Base-by-base conservation (phyloP, 2,888 invertebrate species). In the Cantharis rufa region DNA sequence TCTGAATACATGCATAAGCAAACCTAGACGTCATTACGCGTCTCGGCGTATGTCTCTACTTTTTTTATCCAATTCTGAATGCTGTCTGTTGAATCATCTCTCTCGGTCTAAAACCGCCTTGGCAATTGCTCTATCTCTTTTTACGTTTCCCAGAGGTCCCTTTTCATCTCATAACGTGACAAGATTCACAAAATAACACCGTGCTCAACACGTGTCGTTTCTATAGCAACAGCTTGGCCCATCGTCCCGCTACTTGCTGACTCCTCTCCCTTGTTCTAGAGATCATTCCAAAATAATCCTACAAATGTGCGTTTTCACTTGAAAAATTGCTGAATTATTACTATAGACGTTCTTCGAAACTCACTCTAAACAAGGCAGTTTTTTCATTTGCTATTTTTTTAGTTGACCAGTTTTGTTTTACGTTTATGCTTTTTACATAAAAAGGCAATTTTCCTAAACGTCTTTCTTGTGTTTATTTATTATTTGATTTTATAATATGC, bases 161-260 rank as follows among this genome's bases (percentile, higher is more conserved):
- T 87, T 88, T 88, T 88, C 87, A 87, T 87, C 87, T 87, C 84
- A 85, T 87, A 88, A 88, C 88, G 88, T 88, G 88, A 88, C 87
- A 87, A 87, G 88, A 88, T 87, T 88, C 86, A 84, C 86, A 87
- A 88, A 87, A 87, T 87, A 87, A 87, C 86, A 86, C 86, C 86
- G 85, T 85, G 86, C 85, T 88, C 88, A 87, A 88, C 88, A 87
- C 88, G 88, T 88, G 88, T 88, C 87, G 88, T 88, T 86, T 82
- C 88, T 86, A 88, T 87, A 86, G 87, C 87, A 87, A 88, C 88
- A 85, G 86, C 86, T 86, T 86, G 85, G 86, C 84, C 84, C 84
- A 85, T 82, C 82, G 83, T 86, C 84, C 84, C 84, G 82, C 82
- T 81, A 84, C 84, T 85, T 84, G 86, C 86, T 86, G 86, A 86